These are phyloP conservation scores for Eulemur albifrons DNA, from an alignment of 2,797 vertebrate genomes.

Conservation along the genomic window DNA sequence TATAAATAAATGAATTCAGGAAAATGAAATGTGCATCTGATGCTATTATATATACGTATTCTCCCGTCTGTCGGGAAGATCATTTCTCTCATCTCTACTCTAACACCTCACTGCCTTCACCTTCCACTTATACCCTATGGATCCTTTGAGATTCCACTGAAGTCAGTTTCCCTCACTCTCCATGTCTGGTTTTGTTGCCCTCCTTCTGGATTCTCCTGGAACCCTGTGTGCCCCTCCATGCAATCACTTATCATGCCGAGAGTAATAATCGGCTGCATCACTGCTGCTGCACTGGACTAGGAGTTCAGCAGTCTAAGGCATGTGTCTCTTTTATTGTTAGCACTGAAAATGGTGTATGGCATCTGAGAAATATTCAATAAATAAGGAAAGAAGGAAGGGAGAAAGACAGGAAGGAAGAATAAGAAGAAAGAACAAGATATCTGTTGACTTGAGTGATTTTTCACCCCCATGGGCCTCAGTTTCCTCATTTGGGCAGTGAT, in stretches of 20 bases:
- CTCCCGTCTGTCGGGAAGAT: not conserved
- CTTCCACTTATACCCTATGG: not conserved
- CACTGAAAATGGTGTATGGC: not conserved
- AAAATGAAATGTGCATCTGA: not conserved
- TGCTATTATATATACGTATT: not conserved
- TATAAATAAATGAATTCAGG: not conserved
- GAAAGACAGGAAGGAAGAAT: not conserved
- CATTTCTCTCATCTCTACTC: not conserved
- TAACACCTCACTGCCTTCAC: not conserved
- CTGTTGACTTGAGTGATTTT: not conserved
- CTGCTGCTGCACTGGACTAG: not conserved
- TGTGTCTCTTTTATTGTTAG: not conserved
- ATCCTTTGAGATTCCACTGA: not conserved
- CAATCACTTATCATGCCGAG: not conserved
- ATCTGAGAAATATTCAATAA: not conserved
- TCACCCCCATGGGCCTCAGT: not conserved
- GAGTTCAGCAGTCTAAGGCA: not conserved
- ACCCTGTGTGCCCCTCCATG: not conserved
- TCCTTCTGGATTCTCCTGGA: not conserved
- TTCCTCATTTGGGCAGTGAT: slow-evolving; percentile 24
- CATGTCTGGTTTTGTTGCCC: not conserved
- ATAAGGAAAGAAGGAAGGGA: not conserved
- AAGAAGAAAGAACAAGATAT: not conserved
- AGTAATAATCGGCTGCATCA: not conserved
- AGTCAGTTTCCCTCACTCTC: not conserved